Percentiles rank a stretch among this genome's conserved stretches.
These are phyloP conservation scores for Aplidium turbinatum DNA, from an alignment of 23 tunicate species.

Conservation along the genomic window DNA sequence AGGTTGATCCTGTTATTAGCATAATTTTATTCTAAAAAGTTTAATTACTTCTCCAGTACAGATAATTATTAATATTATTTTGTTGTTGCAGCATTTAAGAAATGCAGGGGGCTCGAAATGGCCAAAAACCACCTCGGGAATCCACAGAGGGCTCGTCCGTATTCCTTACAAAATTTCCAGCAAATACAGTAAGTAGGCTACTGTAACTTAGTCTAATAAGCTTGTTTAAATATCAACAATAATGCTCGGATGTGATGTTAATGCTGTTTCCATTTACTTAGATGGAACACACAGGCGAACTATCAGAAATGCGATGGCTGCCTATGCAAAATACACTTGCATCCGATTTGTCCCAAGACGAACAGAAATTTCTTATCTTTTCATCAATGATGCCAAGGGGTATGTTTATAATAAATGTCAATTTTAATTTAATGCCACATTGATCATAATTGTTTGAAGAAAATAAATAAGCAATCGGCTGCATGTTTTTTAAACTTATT, in stretches of 20 bases:
- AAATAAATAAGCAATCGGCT: no score
- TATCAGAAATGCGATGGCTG: constrained; percentile 70
- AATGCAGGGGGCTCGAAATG: constrained; percentile 61
- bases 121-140: constrained; percentile 75
- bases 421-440: no score
- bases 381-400: constrained; percentile 79
- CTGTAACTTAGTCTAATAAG: constrained; percentile 9
- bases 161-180: constrained; percentile 14
- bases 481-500: no score
- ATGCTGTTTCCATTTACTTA: constrained; percentile 37
- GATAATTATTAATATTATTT: no score
- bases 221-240: no score
- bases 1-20: no score
- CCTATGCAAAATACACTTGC: constrained; percentile 75
- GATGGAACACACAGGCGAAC: constrained; percentile 66
- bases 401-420: constrained; percentile 29
- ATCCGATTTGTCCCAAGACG: constrained; percentile 79
- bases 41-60: no score
- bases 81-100: constrained; percentile 19
- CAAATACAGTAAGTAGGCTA: constrained; percentile 12
- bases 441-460: no score
- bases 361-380: constrained; percentile 64
- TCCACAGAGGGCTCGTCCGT: constrained; percentile 48
- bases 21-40: no score
- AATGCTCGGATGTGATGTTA: constrained; percentile 70